phyloP scores from a whole-genome alignment of 2,113 vertebrate genomes.

The Terrapene triunguis region DNA sequence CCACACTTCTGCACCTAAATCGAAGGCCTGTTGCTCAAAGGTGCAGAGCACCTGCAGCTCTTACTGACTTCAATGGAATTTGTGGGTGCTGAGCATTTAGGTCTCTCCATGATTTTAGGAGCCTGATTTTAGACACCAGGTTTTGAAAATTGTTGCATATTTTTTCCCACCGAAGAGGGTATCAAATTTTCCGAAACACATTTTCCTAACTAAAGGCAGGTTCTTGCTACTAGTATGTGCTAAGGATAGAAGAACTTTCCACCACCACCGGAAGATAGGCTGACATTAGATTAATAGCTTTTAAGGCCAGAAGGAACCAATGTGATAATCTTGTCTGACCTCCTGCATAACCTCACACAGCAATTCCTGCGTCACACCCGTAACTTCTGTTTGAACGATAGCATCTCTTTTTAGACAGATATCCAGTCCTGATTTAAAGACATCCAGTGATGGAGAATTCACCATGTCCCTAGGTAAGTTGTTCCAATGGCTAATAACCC shows the following conservation, averaged over 20 bases:
- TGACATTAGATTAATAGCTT: neutral
- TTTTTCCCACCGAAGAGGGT: neutral
- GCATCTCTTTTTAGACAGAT: neutral
- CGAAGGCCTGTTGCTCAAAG: neutral
- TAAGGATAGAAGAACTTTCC: neutral
- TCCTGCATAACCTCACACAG: constrained; percentile 2
- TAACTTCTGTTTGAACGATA: neutral
- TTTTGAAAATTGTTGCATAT: neutral
- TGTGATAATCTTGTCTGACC: neutral
- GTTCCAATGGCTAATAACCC: neutral
- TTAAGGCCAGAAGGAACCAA: constrained; percentile 1
- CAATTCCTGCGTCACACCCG: neutral
- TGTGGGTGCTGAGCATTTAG: neutral
- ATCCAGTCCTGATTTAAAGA: neutral
- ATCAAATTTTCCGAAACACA: neutral
- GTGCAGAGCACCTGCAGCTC: neutral
- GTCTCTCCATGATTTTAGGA: neutral
- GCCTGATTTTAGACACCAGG: neutral
- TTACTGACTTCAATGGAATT: neutral
- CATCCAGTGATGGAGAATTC: neutral
- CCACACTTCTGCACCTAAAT: neutral
- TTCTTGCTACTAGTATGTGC: neutral
- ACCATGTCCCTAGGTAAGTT: neutral
- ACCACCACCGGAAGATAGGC: neutral
- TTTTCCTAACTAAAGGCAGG: neutral